Evolutionary conservation across 2,888 invertebrate genomes (phyloP), one percentile per base, ranked within the genome.

Genomic region (Acanthosoma haemorrhoidale): DNA sequence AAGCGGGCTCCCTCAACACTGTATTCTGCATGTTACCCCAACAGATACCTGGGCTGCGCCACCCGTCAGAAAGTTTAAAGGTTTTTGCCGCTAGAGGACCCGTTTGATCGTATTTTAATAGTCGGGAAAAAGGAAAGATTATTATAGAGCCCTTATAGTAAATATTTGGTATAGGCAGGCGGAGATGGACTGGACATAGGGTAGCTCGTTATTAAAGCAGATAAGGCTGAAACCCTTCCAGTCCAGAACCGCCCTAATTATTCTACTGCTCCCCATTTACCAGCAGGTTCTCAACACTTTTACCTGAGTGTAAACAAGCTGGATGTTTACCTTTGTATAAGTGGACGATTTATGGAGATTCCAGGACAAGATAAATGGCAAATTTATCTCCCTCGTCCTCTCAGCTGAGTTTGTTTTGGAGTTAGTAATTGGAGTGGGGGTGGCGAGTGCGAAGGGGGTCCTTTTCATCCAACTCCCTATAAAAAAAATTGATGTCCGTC

Each of bases 301-400:
- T 51, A 51, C 51, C 51, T 51, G 9, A 51, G 21, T 6, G 51
- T 51, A 51, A 51, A 51, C 51, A 51, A 25, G 25, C 5, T 25
- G 51, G 51, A 51, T 51, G 51, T 51, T 51, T 51, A 51, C 51
- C 29, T 25, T 51, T 18, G 25, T 51, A n/a, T 51, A 51, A 51
- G 51, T 51, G 51, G 51, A 51, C 51, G 51, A 51, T 51, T 51
- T 51, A 51, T 51, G 51, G 51, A 51, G 51, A 51, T 51, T 43
- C n/a, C n/a, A 25, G 51, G n/a, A 51, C 25, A 25, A 51, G 51
- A 51, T 51, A 51, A 51, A 51, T 51, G 21, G 51, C 2, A 51
- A 51, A 25, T 51, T 51, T 25, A 51, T 51, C 51, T 51, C 29
- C 25, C 51, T 51, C 18, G 51, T 4, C n/a, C n/a, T n/a, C n/a